Evolutionary conservation across 1,140 invertebrate species (phyloP), one percentile per base, ranked within the genome.

Genomic region (Calycopis cecrops): DNA sequence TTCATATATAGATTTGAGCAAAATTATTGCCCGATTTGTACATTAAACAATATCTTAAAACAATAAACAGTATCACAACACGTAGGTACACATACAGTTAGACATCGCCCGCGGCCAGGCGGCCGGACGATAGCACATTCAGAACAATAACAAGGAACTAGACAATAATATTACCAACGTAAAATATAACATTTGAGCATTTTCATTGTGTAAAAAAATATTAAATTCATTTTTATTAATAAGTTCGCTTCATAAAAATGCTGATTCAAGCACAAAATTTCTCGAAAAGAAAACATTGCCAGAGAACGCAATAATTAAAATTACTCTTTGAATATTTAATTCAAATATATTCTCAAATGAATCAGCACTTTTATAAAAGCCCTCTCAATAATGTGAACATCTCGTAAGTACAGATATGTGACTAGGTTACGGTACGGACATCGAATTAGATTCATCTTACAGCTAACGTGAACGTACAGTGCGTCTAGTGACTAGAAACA

Each of bases 171-270:
- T 83, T 80, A 83, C 61, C 73, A 85, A 85, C 78, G 76, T 76
- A 83, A 85, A 78, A 83, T 82, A 85, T 79, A 82, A 77, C 67
- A 76, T 80, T 85, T 83, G 80, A 85, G 80, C 80, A 85, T 80
- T 81, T 80, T 51, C 78, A 77, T 76, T 76, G 69, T 80, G 70
- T 83, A 83, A 85, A 85, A 83, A 82, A 79, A 85, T 80, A 85
- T 76, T 71, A 68, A 69, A 44, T 70, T 65, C 65, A 67, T 71
- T 68, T n/a, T 65, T 63, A 69, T 63, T 62, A 57, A 50, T 59
- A 64, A 59, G 16, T 59, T 49, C 58, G 59, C 52, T 62, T 73
- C 70, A 75, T 71, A 71, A 74, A 74, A 65, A 56, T 42, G 18
- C 34, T 54, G 52, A 35, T 14, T n/a, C 34, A 9, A 7, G 0